Evolutionary conservation across 1,140 invertebrate genomes (phyloP).

Genomic region (Phocides pigmalion): DNA sequence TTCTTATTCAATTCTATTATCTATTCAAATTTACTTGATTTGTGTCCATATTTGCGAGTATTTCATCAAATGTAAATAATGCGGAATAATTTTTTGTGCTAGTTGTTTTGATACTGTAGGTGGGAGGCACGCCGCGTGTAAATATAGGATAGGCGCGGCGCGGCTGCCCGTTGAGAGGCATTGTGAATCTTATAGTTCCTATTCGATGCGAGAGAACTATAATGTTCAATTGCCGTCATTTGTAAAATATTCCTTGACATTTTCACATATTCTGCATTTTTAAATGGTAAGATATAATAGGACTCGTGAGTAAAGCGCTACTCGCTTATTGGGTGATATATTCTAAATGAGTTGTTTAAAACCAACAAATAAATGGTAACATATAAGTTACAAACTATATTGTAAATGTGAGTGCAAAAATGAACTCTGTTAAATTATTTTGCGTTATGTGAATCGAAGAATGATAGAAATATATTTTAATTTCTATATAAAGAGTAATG

Average conservation of each 20-base stretch:
- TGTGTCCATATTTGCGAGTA: conserved; percentile 69
- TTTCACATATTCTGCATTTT: conserved; percentile 83
- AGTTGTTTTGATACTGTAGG: conserved; percentile 66
- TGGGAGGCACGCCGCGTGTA: conserved; percentile 59
- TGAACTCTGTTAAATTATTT: conserved; percentile 84
- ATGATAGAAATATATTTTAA: conserved; percentile 84
- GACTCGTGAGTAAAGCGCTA: conserved; percentile 74
- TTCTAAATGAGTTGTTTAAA: conserved; percentile 79
- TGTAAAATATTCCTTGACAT: conserved; percentile 80
- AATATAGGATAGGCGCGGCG: conserved; percentile 58
- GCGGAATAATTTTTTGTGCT: conserved; percentile 71
- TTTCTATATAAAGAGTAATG: conserved; percentile 81
- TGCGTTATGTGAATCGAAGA: conserved; percentile 84
- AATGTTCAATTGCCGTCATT: conserved; percentile 80
- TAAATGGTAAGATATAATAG: conserved; percentile 76
- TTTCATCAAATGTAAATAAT: conserved; percentile 64
- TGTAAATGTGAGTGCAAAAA: conserved; percentile 84
- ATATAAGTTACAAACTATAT: conserved; percentile 76
- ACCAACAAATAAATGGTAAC: conserved; percentile 72
- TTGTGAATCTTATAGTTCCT: conserved; percentile 83
- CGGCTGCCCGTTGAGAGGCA: conserved; percentile 57
- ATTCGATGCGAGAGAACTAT: conserved; percentile 81
- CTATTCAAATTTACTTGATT: conserved; percentile 65
- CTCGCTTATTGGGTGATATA: conserved; percentile 83
- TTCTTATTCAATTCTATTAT: conserved; percentile 70